phyloP scores from a whole-genome alignment of 1,140 invertebrate species.

The Chelonus insularis region DNA sequence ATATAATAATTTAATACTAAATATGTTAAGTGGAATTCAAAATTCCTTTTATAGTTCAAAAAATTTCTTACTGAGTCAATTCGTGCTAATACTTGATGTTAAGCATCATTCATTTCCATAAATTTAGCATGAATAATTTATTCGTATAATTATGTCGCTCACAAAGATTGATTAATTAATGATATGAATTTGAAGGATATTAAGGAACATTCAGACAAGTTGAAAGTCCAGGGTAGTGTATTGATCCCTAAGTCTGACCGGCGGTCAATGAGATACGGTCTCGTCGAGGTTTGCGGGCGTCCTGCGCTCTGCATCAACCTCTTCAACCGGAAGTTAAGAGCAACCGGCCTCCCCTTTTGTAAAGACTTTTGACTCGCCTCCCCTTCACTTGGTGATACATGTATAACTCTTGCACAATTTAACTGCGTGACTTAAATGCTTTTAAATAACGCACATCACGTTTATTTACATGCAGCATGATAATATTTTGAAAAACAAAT shows the following conservation, averaged over 20 bases:
- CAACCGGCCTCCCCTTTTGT: conserved; percentile 29
- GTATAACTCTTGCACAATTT: conserved; percentile 3
- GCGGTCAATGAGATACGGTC: conserved; percentile 61
- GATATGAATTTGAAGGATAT: not conserved
- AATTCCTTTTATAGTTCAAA: too few species aligned
- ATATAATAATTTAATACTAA: too few species aligned
- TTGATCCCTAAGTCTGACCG: conserved; percentile 56
- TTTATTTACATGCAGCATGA: not conserved
- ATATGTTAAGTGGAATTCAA: too few species aligned
- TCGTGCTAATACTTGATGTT: too few species aligned
- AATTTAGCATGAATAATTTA: too few species aligned
- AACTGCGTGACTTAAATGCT: not conserved
- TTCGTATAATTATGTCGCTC: too few species aligned
- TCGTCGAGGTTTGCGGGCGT: conserved; percentile 32
- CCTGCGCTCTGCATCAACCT: conserved; percentile 34
- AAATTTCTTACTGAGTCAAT: too few species aligned
- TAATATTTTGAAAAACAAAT: too few species aligned
- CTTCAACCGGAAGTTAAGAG: conserved; percentile 47
- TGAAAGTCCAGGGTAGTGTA: conserved; percentile 36
- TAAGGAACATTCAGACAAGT: not conserved
- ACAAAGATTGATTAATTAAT: too few species aligned
- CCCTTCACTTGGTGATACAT: conserved; percentile 42
- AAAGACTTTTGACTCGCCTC: conserved; percentile 18
- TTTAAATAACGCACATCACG: not conserved
- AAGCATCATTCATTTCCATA: too few species aligned